Percentiles rank a stretch among this genome's conserved stretches.
Evolutionary conservation across 2,888 invertebrate species (phyloP).

Genomic region (Azorinus chamasolen): DNA sequence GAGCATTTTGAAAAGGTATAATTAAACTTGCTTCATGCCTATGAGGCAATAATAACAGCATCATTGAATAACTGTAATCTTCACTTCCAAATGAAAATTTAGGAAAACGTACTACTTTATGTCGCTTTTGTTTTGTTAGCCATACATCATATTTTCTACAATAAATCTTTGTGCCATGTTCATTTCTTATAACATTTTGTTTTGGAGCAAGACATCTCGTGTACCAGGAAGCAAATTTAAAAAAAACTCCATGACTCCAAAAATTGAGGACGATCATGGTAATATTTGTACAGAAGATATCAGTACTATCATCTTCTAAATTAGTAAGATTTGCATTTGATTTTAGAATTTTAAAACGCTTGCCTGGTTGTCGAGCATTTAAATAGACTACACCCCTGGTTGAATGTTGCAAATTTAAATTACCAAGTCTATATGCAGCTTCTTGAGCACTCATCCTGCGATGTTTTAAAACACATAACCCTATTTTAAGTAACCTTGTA

Average conservation of each 20-base stretch:
- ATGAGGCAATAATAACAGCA: conserved; percentile 33
- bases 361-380: conserved; percentile 16
- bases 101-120: conserved; percentile 20
- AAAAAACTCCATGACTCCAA: conserved; percentile 15
- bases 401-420: conserved; percentile 24
- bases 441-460: conserved; percentile 39
- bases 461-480: conserved; percentile 39
- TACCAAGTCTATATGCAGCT: conserved; percentile 37
- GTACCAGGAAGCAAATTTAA: conserved; percentile 36
- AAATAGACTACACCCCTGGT: conserved; percentile 30
- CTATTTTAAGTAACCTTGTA: conserved; percentile 23
- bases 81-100: conserved; percentile 26
- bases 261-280: conserved; percentile 15
- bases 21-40: conserved; percentile 16
- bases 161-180: conserved; percentile 9
- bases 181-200: not conserved
- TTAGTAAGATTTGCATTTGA: not conserved
- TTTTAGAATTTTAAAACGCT: conserved; percentile 22
- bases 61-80: conserved; percentile 37
- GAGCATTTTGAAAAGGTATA: not conserved
- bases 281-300: conserved; percentile 36
- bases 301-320: conserved; percentile 10
- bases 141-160: conserved; percentile 24
- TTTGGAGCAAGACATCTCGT: conserved; percentile 7
- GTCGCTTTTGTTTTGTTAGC: conserved; percentile 8